A percentile compares a stretch with the other conserved stretches of the same genome.
Conservation (phyloP, 2,113 vertebrate genomes). For the Myotis yumanensis region DNA sequence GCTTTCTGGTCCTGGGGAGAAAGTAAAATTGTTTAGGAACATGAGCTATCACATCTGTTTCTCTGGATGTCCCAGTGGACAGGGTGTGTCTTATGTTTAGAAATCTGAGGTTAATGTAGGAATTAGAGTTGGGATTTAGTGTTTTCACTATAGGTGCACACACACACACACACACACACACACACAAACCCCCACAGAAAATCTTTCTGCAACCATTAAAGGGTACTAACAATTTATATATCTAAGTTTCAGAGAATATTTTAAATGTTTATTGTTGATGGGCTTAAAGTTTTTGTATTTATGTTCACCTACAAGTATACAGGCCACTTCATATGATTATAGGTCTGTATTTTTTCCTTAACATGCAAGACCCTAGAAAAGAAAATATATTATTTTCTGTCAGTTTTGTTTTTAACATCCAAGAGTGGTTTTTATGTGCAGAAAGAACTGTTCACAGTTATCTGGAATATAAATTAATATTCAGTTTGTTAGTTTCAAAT, state of each 20-base stretch:
- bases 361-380: not conserved
- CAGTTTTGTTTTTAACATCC: not conserved
- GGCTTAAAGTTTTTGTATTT: not conserved
- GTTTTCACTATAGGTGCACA: not conserved
- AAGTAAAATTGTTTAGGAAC: not conserved
- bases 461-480: conserved; percentile 2
- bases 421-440: not conserved
- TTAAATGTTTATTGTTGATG: not conserved
- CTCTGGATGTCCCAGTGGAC: not conserved
- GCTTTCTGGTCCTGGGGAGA: not conserved
- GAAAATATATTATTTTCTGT: not conserved
- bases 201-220: not conserved
- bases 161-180: not conserved
- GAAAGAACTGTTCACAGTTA: conserved; percentile 19
- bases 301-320: not conserved
- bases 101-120: not conserved
- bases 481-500: conserved; percentile 8
- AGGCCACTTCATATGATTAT: not conserved
- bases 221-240: not conserved
- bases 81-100: not conserved
- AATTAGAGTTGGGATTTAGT: not conserved
- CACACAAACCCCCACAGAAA: conserved; percentile 2
- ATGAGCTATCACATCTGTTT: not conserved
- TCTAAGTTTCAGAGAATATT: not conserved
- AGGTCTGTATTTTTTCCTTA: not conserved